Base-by-base conservation (phyloP, 2,888 invertebrate species). In the Mesopsocus fuscifrons region DNA sequence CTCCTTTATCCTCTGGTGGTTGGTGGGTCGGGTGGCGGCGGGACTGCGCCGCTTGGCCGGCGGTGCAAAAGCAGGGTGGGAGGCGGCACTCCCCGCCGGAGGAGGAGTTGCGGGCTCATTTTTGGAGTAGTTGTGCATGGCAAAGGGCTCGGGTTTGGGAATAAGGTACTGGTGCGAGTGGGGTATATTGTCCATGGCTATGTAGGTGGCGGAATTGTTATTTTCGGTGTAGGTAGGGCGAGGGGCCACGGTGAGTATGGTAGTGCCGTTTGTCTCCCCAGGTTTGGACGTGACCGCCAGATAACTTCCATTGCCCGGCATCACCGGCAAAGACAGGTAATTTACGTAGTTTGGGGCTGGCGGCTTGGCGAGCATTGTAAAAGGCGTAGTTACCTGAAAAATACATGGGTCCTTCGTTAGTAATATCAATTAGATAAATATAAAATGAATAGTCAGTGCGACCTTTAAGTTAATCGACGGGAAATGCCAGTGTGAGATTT, bases 61-160 rank as follows among this genome's bases (percentile, higher is more conserved):
- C 6, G 38, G n/a, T 4, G 20, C 6, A 21, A 13, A 20, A 15
- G 17, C 21, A 16, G 38, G 17, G n/a, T 18, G n/a, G 18, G 38
- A 38, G n/a, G n/a, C n/a, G n/a, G n/a, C n/a, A n/a, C n/a, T n/a
- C n/a, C n/a, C n/a, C 3, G 33, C 33, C 3, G 33, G 6, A 17
- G 15, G 33, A 33, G 15, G 15, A 15, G 33, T 15, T n/a, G n/a
- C 13, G 20, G 38, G 21, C 17, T 38, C 38, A 11, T 38, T 38
- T 11, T 38, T 38, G 18, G 38, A 38, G 21, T 38, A 38, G 21
- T 38, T 38, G 21, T 38, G 38, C 38, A 38, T 38, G 34, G 34
- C 34, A 9, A 9, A 9, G n/a, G 38, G 38, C 9, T 17, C 20
- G 18, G 38, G 18, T 6, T 38, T 38, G 20, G 38, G 38, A 13